Base-by-base conservation (phyloP, 2,888 invertebrate species). In the Byasa hedistus region DNA sequence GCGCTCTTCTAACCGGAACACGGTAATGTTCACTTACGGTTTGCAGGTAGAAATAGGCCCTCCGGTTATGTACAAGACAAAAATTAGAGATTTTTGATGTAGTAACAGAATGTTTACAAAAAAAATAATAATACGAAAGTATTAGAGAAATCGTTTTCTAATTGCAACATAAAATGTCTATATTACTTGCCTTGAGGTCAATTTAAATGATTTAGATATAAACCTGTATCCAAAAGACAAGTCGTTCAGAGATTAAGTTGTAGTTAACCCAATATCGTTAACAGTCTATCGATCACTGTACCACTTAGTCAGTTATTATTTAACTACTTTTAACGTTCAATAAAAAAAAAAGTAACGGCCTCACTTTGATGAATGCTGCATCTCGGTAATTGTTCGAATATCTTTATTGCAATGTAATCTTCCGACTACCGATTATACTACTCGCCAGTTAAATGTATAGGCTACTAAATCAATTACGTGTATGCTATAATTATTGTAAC, bases 281-380 rank as follows among this genome's bases (percentile, higher is more conserved):
- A 51, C 24, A 54, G 51, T 57, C 32, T 39, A 58, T 58, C 57
- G 58, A 58, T 64, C 51, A 64, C 39, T 56, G 23, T 48, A 57
- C 57, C 17, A 15, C 52, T 32, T 57, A 57, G n/a, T 63, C 24
- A 24, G 10, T 57, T 48, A 60, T 60, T 60, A 59, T 19, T 27
- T 60, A 59, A 24, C 59, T 17, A 8, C 32, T 61, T 54, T 32
- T 52, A 36, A 32, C 32, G 54, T 54, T 61, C 54, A 36, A 54
- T 61, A 8, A 60, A n/a, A 51, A 54, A 36, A 36, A 44, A 51
- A 60, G 48, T 51, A 61, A 36, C 36, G 52, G 22, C 61, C 36
- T 61, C 52, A 32, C 22, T 61, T 22, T 36, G 32, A 54, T 54
- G 19, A 51, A 51, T 59, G 52, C 36, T n/a, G 22, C 51, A 10